Conservation (phyloP, 2,888 invertebrate genomes). For the Anodontia alba region DNA sequence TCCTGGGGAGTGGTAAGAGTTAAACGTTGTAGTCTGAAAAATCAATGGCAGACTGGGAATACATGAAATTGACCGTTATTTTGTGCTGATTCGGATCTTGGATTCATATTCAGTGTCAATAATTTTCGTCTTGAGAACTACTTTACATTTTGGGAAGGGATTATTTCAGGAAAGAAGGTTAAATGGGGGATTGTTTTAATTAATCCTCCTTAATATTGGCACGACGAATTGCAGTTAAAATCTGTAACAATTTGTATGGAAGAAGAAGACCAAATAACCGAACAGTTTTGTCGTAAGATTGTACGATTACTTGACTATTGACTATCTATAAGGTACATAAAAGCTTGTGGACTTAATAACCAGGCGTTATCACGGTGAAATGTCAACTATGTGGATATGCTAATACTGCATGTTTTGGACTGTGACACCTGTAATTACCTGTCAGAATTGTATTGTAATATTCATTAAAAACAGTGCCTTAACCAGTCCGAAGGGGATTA, state of each 20-base stretch:
- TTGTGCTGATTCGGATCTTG: not conserved
- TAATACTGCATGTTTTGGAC: not conserved
- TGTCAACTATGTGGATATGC: not conserved
- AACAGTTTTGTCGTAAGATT: not conserved
- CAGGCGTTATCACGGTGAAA: too few relatives aligned
- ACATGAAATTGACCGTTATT: not conserved
- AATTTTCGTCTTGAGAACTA: too few relatives aligned
- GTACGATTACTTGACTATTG: not conserved
- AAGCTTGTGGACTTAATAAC: not conserved
- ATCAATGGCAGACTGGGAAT: not conserved
- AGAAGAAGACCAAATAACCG: not conserved
- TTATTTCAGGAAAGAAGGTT: too few relatives aligned
- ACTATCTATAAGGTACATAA: not conserved
- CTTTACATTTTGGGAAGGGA: too few relatives aligned
- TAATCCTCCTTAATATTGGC: too few relatives aligned
- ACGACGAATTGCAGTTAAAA: not conserved
- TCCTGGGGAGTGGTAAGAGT: too few relatives aligned
- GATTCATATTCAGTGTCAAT: too few relatives aligned
- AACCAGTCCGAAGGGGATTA: not conserved
- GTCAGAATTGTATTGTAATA: not conserved
- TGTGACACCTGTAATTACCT: conserved; percentile 9
- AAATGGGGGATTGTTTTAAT: too few relatives aligned
- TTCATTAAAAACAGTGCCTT: not conserved
- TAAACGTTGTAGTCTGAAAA: not conserved
- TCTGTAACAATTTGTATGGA: not conserved